phyloP scores from a whole-genome alignment of 2,797 vertebrate species.

The Erethizon dorsatum region DNA sequence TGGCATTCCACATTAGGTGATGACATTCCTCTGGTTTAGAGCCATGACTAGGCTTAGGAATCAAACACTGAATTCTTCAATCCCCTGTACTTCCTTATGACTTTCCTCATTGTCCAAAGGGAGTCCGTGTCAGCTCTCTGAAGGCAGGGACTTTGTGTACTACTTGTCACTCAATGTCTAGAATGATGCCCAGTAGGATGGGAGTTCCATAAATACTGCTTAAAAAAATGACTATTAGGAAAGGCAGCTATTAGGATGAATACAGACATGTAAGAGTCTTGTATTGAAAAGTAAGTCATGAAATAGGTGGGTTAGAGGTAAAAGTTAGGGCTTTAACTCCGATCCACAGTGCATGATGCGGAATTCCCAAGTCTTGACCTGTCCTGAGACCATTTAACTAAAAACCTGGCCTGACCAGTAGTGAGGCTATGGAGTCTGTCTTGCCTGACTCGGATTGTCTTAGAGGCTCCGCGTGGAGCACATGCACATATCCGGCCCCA shows the following conservation, averaged over 20 bases:
- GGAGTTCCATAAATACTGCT: background rate
- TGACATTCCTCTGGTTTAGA: background rate
- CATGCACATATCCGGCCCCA: background rate
- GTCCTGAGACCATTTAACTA: background rate
- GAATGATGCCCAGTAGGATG: background rate
- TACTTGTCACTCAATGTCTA: background rate
- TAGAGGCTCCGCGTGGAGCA: background rate
- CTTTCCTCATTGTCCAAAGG: background rate
- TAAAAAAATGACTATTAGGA: slow-evolving; percentile 3
- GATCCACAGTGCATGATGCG: background rate
- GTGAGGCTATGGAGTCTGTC: background rate
- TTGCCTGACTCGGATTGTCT: slow-evolving; percentile 2
- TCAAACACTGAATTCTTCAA: background rate
- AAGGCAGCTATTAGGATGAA: background rate
- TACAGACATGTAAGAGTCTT: slow-evolving; percentile 16
- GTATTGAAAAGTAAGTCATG: background rate
- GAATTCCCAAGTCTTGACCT: background rate
- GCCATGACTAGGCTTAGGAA: background rate
- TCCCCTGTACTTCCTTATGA: background rate
- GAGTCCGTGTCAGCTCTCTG: background rate
- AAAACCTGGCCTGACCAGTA: background rate
- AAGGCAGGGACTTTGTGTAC: background rate
- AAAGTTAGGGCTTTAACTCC: background rate
- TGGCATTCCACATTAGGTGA: background rate
- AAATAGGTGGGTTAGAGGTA: background rate